Percentiles rank a stretch among this genome's conserved stretches.
phyloP scores from a whole-genome alignment of 2,888 invertebrate species.

The Ochropacha duplaris region DNA sequence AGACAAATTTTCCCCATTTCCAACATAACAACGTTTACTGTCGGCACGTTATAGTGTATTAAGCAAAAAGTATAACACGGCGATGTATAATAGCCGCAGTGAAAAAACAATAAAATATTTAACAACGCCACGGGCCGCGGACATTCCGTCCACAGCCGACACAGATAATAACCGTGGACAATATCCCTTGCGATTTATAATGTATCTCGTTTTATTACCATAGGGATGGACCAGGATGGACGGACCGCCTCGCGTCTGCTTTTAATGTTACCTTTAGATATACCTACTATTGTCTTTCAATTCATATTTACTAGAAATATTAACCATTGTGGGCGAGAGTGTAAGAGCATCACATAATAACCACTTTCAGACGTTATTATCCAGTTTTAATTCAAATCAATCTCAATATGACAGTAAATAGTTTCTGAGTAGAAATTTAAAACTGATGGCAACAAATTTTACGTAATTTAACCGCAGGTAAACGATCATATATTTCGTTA shows the following conservation, averaged over 20 bases:
- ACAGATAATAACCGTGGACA: slow-evolving; percentile 59
- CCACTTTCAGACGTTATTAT: no score
- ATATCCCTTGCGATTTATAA: slow-evolving; percentile 74
- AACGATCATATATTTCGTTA: background rate
- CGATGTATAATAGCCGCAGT: slow-evolving; percentile 61
- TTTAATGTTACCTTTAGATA: background rate
- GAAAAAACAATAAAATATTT: slow-evolving; percentile 75
- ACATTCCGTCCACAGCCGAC: slow-evolving; percentile 41
- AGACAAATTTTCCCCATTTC: slow-evolving; percentile 40
- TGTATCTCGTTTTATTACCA: slow-evolving; percentile 73
- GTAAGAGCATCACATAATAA: no score
- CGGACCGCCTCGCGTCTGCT: slow-evolving; percentile 19
- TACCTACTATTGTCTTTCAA: background rate
- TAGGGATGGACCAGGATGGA: slow-evolving; percentile 32
- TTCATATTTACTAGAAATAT: background rate
- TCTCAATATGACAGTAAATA: no score
- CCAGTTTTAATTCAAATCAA: no score
- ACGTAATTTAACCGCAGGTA: background rate
- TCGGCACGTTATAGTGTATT: slow-evolving; percentile 47
- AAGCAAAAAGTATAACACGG: slow-evolving; percentile 65
- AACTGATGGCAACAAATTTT: no score
- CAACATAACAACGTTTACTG: slow-evolving; percentile 45
- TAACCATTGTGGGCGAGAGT: background rate
- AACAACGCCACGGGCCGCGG: slow-evolving; percentile 63
- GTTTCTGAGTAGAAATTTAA: no score